phyloP scores from a whole-genome alignment of 2,888 invertebrate genomes.

The Heliconius cydno region DNA sequence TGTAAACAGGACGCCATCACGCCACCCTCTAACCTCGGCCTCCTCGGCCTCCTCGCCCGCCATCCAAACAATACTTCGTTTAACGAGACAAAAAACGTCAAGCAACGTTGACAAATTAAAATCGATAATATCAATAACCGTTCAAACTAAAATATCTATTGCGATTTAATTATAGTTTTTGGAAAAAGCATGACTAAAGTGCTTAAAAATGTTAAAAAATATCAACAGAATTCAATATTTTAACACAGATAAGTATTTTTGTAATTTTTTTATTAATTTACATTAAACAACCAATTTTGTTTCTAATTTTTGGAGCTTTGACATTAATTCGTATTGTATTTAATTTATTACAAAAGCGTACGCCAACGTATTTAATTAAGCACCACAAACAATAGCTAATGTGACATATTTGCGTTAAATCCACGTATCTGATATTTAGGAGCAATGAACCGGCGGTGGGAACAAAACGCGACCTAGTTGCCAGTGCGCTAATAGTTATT shows the following conservation, averaged over 20 bases:
- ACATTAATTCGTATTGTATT: conserved; percentile 9
- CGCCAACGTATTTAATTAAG: conserved; percentile 30
- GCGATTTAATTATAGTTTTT: background rate
- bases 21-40: conserved; percentile 52
- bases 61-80: conserved; percentile 57
- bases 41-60: conserved; percentile 50
- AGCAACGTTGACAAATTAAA: conserved; percentile 52
- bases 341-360: conserved; percentile 16
- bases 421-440: conserved; percentile 56
- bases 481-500: conserved; percentile 57
- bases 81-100: conserved; percentile 60
- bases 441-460: conserved; percentile 54
- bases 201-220: background rate
- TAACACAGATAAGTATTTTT: background rate
- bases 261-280: background rate
- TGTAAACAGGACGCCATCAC: conserved; percentile 68
- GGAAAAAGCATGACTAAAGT: background rate
- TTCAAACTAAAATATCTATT: conserved; percentile 4
- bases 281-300: background rate
- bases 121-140: conserved; percentile 44
- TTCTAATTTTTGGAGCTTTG: conserved; percentile 1
- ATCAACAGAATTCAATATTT: background rate
- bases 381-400: conserved; percentile 44
- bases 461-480: conserved; percentile 55
- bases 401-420: conserved; percentile 52